Base-by-base conservation (phyloP, 1,140 invertebrate genomes). In the Parasteatoda tepidariorum region DNA sequence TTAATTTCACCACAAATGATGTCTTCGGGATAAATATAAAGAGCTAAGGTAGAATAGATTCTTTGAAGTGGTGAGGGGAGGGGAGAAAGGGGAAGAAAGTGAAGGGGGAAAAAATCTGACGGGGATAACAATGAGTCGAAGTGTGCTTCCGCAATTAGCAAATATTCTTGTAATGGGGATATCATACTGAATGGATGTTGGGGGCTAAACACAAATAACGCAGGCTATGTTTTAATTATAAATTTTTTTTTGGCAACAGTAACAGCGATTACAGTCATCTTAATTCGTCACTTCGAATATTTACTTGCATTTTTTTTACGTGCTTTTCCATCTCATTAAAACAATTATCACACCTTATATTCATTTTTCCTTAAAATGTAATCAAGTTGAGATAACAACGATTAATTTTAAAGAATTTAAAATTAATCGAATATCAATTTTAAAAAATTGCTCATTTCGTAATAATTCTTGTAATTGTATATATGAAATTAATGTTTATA, bases 81-180 rank as follows among this genome's bases (percentile, higher is more conserved):
- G n/a, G n/a, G n/a, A n/a, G n/a, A n/a, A n/a, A n/a, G n/a, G n/a
- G n/a, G n/a, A n/a, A n/a, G n/a, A n/a, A n/a, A n/a, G n/a, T n/a
- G n/a, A n/a, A n/a, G n/a, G n/a, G n/a, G n/a, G n/a, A n/a, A n/a
- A n/a, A n/a, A n/a, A n/a, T n/a, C n/a, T n/a, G 15, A 54, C 38
- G 24, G 67, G 34, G 34, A 41, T 70, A 70, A 70, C 67, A 70
- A 70, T 70, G 33, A 54, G 26, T 22, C 54, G 28, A 41, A 70
- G 33, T 48, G 67, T 70, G 67, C 67, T 70, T 70, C 67, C 67
- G 67, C 67, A 70, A 70, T 70, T 70, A 70, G 67, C 67, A 70
- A 70, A 70, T 70, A 70, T 41, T 70, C 67, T 26, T 30, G 7
- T 55, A 22, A 22, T 68, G 66, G 28, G 9, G 38, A 30, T 34